These are phyloP conservation scores for Paralichthys olivaceus DNA, from an alignment of 2,113 vertebrate genomes.

Conservation along the genomic window DNA sequence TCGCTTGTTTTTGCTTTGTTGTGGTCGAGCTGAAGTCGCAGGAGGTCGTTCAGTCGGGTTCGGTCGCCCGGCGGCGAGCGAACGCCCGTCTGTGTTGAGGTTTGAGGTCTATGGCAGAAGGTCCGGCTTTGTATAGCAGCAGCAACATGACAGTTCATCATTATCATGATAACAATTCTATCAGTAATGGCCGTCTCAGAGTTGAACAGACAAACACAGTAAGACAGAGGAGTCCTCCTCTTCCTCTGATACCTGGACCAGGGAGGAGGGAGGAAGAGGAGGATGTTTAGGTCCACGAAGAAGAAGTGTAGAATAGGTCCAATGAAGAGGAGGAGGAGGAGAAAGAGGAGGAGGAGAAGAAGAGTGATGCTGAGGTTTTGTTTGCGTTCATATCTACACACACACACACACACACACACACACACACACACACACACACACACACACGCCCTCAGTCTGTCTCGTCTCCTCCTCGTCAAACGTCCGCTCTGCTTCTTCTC, in stretches of 20 bases:
- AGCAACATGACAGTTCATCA: constrained; percentile 72
- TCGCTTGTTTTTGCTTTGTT: constrained; percentile 38
- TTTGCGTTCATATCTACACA: constrained; percentile 36
- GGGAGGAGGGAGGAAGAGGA: constrained; percentile 29
- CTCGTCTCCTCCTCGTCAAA: constrained; percentile 10
- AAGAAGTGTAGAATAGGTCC: constrained; percentile 66
- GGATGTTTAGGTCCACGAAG: constrained; percentile 66
- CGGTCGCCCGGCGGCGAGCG: constrained; percentile 54
- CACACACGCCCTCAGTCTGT: neutral
- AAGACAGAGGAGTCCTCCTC: constrained; percentile 46
- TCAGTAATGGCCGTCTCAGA: constrained; percentile 80
- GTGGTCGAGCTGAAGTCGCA: constrained; percentile 23
- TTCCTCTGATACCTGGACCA: constrained; percentile 34
- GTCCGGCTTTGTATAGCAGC: constrained; percentile 82
- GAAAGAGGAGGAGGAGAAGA: constrained; percentile 4
- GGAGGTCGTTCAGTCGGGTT: constrained; percentile 58
- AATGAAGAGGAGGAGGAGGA: constrained; percentile 34
- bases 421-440: constrained; percentile 19
- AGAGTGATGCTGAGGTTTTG: constrained; percentile 58
- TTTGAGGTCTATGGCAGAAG: constrained; percentile 85
- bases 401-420: constrained; percentile 4
- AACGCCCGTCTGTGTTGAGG: constrained; percentile 76
- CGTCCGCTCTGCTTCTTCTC: constrained; percentile 47
- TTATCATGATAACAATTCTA: constrained; percentile 46
- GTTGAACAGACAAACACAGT: constrained; percentile 75